Percentiles rank a stretch among this genome's conserved stretches.
Conservation (phyloP, 2,113 vertebrate species). For the Sialia sialis region DNA sequence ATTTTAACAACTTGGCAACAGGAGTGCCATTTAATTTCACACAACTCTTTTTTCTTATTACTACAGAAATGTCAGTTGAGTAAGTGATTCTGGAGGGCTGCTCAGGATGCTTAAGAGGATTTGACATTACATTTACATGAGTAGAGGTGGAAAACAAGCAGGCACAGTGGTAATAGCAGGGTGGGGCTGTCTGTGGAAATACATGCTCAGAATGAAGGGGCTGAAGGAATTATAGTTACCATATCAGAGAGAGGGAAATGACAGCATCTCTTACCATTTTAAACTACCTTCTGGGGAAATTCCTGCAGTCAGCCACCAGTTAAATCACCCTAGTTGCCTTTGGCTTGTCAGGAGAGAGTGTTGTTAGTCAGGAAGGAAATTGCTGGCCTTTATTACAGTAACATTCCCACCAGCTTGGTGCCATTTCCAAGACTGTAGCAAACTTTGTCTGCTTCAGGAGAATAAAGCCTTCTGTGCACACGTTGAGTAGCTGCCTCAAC, state of each 20-base stretch:
- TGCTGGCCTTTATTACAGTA: not conserved
- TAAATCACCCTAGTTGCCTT: constrained; percentile 16
- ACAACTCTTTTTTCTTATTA: constrained; percentile 61
- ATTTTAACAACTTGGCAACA: constrained; percentile 64
- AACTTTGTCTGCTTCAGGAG: not conserved
- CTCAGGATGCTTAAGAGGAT: constrained; percentile 36
- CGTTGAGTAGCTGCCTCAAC: not conserved
- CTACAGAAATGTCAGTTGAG: constrained; percentile 56
- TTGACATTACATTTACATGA: constrained; percentile 62
- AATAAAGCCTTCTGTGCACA: not conserved
- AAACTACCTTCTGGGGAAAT: constrained; percentile 33
- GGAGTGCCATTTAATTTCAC: constrained; percentile 53
- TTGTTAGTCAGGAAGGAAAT: not conserved
- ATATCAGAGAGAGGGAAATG: not conserved
- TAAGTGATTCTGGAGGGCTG: constrained; percentile 41
- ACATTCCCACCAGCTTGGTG: not conserved
- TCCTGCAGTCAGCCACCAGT: constrained; percentile 37
- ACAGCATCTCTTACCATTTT: constrained; percentile 41
- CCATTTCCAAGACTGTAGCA: not conserved
- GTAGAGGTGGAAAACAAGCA: constrained; percentile 1
- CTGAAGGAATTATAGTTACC: not conserved
- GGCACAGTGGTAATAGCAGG: not conserved
- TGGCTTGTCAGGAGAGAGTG: not conserved
- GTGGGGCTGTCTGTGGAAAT: not conserved
- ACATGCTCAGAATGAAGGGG: not conserved